Base-by-base conservation (phyloP, 2,797 vertebrate genomes). In the Denticeps clupeoides region DNA sequence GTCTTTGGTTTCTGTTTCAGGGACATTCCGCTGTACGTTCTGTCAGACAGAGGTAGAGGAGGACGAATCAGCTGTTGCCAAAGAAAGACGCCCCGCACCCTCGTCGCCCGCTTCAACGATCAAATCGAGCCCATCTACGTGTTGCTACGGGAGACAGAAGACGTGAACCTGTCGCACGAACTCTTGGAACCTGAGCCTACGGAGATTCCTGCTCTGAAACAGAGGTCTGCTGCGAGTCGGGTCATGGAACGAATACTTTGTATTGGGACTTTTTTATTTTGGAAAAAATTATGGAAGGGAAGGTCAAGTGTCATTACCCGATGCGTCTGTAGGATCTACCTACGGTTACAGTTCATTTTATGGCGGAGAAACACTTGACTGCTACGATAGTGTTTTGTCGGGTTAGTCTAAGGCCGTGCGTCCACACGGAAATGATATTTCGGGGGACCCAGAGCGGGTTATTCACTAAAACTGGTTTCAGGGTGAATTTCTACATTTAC, bases 51-150 rank as follows among this genome's bases (percentile, higher is more conserved):
- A 98, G 65, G 95, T 99, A 50, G 95, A 97, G 57, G 95, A 99
- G 64, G 94, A 97, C 35, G 88, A 92, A 69, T 96, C 94, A 0
- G 90, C 85, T 1, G 82, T n/a, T 90, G 77, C 89, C 89, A 38
- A 91, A 91, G 66, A 91, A 91, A 68, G 94, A 98, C 4, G 93
- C n/a, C 91, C 9, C 83, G 91, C 68, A 97, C 95, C 0, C 79
- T 89, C 9, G 87, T 99, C 56, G 94, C 94, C 1, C 85, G 94
- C 50, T 99, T 99, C 76, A 99, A 99, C 1, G 95, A 99, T 69
- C 93, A 99, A 75, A 99, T 98, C 3, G 90, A 99, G 65, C 95
- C 95, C 52, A 96, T 99, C 74, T 99, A 98, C 1, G 89, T 72
- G 0, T 75, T 99, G 54, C 84, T 99, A 33, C 84, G 93, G 0